Evolutionary conservation across 2,113 vertebrate genomes (phyloP), one percentile per base, ranked within the genome.

Genomic region (Micronycteris hirsuta): DNA sequence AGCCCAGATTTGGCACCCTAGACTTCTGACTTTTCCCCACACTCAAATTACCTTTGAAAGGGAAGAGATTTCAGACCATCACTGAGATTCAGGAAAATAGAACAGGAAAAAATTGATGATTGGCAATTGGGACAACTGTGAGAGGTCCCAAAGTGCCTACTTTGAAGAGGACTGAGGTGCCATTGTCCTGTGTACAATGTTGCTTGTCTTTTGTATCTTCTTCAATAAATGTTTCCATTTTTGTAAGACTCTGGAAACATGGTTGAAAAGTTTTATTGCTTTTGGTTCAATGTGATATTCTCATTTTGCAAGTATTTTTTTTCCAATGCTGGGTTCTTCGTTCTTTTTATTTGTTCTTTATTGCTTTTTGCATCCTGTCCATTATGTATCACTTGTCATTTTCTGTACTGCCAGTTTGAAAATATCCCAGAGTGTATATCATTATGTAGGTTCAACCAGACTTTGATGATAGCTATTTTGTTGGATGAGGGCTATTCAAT

Each of bases 391-490:
- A 85, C 85, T 93, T 95, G 96, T 95, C 70, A 92, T 94, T 96
- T 96, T 26, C 6, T 74, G 0, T 43, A 9, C 78, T 5, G 6
- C 74, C 95, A 17, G 67, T 56, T 96, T 96, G 80, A 0, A 31
- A 54, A 85, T 97, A 92, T 97, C 97, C 97, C 96, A 61, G 73
- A 68, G 84, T 65, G 84, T 65, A 81, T 97, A 96, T 94, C n/a
- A 43, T 98, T 98, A 97, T 19, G 33, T 87, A 96, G 76, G 89
- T 92, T 98, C 86, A 56, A 3, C 71, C 84, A 95, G 96, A 87
- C 92, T 98, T 97, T 96, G 97, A 97, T 96, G 96, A 80, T 91
- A 68, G 76, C 94, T 3, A 0, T 91, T 95, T 92, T 96, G 91
- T 96, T 67, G 73, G 78, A 94, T 83, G 94, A 84, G 56, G 87